Conservation (phyloP, 2,888 invertebrate genomes). For the Perdita meconis region DNA sequence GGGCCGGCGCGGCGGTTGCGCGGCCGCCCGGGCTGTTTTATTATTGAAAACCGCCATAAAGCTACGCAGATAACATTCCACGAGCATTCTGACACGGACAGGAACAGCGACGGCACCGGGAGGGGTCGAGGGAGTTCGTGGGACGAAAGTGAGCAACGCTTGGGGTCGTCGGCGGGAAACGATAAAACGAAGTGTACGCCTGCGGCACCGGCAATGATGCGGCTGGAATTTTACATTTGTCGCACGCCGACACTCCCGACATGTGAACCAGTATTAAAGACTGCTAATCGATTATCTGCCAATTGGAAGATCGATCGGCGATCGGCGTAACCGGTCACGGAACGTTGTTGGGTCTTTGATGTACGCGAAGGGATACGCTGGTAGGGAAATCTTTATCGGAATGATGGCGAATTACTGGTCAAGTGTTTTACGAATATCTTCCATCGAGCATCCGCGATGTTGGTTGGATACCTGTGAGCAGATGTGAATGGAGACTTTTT, state of each 20-base stretch:
- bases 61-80: conserved; percentile 60
- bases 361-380: background rate
- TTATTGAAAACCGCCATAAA: conserved; percentile 73
- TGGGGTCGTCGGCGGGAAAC: conserved; percentile 42
- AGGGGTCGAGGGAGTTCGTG: background rate
- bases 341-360: background rate
- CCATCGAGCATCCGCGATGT: background rate
- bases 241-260: conserved; percentile 13
- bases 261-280: conserved; percentile 1
- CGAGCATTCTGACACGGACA: conserved; percentile 41
- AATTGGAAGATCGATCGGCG: conserved; percentile 33
- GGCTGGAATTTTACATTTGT: conserved; percentile 48
- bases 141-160: conserved; percentile 39
- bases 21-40: conserved; percentile 64
- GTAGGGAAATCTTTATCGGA: background rate
- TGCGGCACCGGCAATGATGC: conserved; percentile 42
- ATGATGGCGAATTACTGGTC: background rate
- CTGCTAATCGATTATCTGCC: conserved; percentile 41
- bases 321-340: background rate
- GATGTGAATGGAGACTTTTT: conserved; percentile 2
- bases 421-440: background rate
- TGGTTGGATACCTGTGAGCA: background rate
- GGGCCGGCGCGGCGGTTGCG: conserved; percentile 40
- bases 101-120: conserved; percentile 4
- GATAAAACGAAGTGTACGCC: conserved; percentile 55